phyloP scores from a whole-genome alignment of 2,888 invertebrate species.

The Dorcus parallelipipedus region DNA sequence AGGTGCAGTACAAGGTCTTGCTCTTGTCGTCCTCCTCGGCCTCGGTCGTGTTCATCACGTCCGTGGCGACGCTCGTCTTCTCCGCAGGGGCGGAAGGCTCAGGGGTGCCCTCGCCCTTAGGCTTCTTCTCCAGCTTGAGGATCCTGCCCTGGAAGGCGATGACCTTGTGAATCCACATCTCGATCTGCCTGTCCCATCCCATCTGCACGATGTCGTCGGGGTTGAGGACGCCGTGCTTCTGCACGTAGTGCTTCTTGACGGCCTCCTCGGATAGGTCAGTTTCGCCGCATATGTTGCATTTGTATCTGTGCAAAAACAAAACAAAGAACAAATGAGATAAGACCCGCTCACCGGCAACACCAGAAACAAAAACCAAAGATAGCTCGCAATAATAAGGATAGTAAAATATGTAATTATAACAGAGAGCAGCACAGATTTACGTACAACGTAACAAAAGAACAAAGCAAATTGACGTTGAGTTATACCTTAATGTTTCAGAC shows the following conservation, averaged over 20 bases:
- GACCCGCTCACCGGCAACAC: no score
- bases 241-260: conserved; percentile 54
- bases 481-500: no score
- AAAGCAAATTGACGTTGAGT: no score
- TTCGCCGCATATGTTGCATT: conserved; percentile 58
- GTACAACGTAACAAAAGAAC: no score
- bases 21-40: not conserved
- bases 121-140: conserved; percentile 8
- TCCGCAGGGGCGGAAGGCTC: conserved; percentile 17
- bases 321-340: no score
- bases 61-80: no score
- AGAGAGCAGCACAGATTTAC: no score
- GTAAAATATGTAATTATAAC: no score
- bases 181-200: conserved; percentile 27
- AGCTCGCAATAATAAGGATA: no score
- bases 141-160: conserved; percentile 30
- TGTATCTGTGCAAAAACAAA: conserved; percentile 14
- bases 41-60: no score
- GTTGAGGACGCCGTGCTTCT: conserved; percentile 47
- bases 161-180: conserved; percentile 36
- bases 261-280: conserved; percentile 56
- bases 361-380: no score
- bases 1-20: conserved; percentile 8
- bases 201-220: conserved; percentile 29
- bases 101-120: not conserved